Evolutionary conservation across 2,888 invertebrate genomes (phyloP), one percentile per base, ranked within the genome.

Genomic region (Minunthozetes semirufus): DNA sequence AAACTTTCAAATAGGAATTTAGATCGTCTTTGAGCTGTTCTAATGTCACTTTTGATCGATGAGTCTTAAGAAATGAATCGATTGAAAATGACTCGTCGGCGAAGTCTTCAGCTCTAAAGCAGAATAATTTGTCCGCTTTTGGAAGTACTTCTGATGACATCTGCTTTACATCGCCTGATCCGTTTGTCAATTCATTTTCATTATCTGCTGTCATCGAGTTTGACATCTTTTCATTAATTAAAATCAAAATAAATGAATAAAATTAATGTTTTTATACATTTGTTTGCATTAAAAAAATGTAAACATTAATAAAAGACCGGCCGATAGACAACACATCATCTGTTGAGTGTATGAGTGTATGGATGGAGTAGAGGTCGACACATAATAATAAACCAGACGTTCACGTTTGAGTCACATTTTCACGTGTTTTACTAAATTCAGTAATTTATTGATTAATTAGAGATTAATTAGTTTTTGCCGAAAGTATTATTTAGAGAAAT

Each of bases 21-120:
- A 98, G 85, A 83, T 97, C 94, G 84, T 93, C 93, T 72, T 94
- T 87, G 83, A 97, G 88, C 15, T 88, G 88, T 83, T 96, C 95
- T 81, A 94, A 85, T 19, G 89, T 88, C 0, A 88, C 88, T 78
- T 89, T 88, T 80, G 90, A 89, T 25, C 85, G 80, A 76, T 84
- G 84, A 79, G 90, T 89, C 79, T 89, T 88, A 75, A 98, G 87
- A 83, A 96, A 97, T 78, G 89, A 87, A 82, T 98, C 97, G n/a
- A 96, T 93, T 77, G 92, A 91, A 83, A 98, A 98, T 15, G 72
- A 42, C 9, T 75, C 72, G 66, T 33, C 56, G 4, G 53, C 48
- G 38, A 77, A 77, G 33, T 75, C 63, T 22, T 76, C 71, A 33
- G 46, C 63, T 33, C 73, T 56, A 59, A 77, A 77, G 46, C 75